phyloP scores from a whole-genome alignment of 2,888 invertebrate genomes.

The Myopa tessellatipennis region DNA sequence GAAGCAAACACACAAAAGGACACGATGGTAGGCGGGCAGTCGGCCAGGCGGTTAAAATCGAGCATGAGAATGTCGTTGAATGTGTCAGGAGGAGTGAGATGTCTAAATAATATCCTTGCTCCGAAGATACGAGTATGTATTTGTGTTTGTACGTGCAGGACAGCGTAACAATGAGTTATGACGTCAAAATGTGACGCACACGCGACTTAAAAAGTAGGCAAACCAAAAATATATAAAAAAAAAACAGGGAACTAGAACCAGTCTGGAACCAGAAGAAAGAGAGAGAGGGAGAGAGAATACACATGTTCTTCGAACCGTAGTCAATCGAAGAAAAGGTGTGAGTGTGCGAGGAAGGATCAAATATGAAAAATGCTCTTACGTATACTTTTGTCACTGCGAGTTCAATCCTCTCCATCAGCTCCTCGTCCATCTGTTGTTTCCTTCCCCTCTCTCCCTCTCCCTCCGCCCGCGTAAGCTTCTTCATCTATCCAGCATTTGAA shows the following conservation, averaged over 20 bases:
- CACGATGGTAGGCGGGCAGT: neutral
- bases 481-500: too few relatives aligned
- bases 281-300: neutral
- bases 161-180: slow-evolving; percentile 35
- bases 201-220: slow-evolving; percentile 14
- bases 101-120: slow-evolving; percentile 35
- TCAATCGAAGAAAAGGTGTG: slow-evolving; percentile 26
- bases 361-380: slow-evolving; percentile 44
- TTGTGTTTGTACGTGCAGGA: slow-evolving; percentile 6
- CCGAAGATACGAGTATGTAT: neutral
- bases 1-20: neutral
- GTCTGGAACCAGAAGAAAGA: neutral
- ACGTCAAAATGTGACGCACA: slow-evolving; percentile 31
- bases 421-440: neutral
- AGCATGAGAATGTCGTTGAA: neutral
- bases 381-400: neutral
- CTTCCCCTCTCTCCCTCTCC: neutral
- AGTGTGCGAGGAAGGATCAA: neutral
- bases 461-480: too few relatives aligned
- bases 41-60: too few relatives aligned
- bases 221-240: too few relatives aligned
- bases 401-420: too few relatives aligned
- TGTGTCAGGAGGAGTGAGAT: slow-evolving; percentile 22
- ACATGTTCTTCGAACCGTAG: slow-evolving; percentile 22
- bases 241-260: too few relatives aligned